A percentile compares a stretch with the other conserved stretches of the same genome.
These are phyloP conservation scores for Strix aluco DNA, from an alignment of 2,113 vertebrate genomes.

Conservation along the genomic window DNA sequence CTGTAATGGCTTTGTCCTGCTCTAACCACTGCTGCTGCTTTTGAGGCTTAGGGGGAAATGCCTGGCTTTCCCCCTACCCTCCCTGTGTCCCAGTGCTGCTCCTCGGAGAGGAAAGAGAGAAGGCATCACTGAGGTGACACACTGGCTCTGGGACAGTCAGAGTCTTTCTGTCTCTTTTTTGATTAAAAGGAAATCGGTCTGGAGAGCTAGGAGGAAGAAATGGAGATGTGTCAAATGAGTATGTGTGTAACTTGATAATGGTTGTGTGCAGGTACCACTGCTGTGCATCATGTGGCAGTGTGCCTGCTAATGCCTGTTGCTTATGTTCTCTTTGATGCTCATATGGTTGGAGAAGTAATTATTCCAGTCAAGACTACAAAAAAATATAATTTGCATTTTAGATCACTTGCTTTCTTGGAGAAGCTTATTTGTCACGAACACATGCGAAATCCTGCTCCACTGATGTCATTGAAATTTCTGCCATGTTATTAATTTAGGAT, in stretches of 20 bases:
- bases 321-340: background rate
- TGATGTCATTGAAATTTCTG: background rate
- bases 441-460: background rate
- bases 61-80: background rate
- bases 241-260: accelerated
- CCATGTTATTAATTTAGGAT: background rate
- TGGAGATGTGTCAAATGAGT: background rate
- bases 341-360: background rate
- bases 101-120: too few species aligned
- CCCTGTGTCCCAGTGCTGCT: background rate
- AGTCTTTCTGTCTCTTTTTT: background rate
- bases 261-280: accelerated
- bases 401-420: background rate
- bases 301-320: accelerated
- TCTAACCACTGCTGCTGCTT: accelerated
- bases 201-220: background rate
- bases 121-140: background rate
- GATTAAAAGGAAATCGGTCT: background rate
- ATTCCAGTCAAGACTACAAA: background rate
- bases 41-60: background rate
- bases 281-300: background rate
- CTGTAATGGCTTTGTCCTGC: background rate
- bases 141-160: background rate
- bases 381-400: background rate
- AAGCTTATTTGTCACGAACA: background rate